These are phyloP conservation scores for Tyrannus savana DNA, from an alignment of 2,113 vertebrate genomes.

Conservation along the genomic window DNA sequence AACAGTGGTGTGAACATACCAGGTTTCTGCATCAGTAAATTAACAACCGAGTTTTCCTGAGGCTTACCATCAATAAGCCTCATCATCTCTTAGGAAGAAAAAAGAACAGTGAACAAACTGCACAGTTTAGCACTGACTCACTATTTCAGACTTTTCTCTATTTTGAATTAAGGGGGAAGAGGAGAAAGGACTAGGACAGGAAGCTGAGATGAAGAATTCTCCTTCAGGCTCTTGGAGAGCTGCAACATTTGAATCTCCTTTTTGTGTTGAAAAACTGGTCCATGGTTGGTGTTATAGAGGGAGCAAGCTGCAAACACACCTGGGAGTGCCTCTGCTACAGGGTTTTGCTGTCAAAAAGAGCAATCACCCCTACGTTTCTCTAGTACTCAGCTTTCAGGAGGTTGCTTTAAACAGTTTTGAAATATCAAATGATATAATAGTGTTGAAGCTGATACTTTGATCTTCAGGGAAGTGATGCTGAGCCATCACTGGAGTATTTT, in stretches of 20 bases:
- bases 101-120: background rate
- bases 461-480: background rate
- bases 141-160: background rate
- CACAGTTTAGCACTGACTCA: background rate
- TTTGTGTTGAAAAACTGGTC: background rate
- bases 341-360: background rate
- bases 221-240: background rate
- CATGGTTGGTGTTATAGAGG: background rate
- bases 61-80: background rate
- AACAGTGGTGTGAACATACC: background rate
- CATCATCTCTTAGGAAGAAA: background rate
- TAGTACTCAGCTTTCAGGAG: background rate
- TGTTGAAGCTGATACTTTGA: background rate
- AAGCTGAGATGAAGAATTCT: background rate
- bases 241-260: background rate
- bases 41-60: background rate
- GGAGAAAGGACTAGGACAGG: background rate
- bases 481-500: background rate
- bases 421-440: background rate
- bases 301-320: background rate
- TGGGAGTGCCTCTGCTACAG: background rate
- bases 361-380: background rate
- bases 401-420: background rate
- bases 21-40: background rate
- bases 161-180: background rate